These are phyloP conservation scores for Sylvia borin DNA, from an alignment of 2,797 vertebrate species.

Conservation along the genomic window DNA sequence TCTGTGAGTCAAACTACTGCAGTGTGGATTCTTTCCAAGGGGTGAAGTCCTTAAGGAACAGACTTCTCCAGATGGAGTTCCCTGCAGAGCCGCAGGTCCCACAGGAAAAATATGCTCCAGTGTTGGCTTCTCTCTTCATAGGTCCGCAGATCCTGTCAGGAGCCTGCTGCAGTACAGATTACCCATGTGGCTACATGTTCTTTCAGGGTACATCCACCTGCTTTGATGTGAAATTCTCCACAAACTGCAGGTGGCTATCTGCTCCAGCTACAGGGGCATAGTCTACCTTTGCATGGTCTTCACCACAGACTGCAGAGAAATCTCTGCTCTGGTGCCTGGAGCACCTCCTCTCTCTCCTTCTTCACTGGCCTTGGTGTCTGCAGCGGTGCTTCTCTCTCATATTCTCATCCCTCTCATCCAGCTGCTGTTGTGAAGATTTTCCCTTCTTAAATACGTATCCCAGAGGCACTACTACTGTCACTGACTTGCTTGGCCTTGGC, in stretches of 20 bases:
- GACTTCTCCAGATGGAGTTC: no score
- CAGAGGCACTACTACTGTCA: not conserved
- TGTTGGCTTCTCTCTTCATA: not conserved
- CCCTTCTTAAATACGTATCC: not conserved
- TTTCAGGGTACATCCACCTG: not conserved
- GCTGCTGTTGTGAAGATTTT: not conserved
- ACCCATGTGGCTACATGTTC: not conserved
- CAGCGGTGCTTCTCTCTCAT: not conserved
- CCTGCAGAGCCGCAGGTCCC: not conserved
- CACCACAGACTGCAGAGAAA: not conserved
- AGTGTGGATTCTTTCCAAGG: not conserved
- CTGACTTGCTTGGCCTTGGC: not conserved
- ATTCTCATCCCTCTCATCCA: not conserved
- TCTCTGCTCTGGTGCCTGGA: accelerated
- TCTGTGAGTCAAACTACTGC: not conserved
- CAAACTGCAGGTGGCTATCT: not conserved
- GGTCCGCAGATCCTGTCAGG: not conserved
- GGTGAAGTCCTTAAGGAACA: not conserved
- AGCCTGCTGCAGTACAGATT: not conserved
- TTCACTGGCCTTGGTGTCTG: not conserved
- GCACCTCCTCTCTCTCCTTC: not conserved
- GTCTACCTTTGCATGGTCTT: not conserved
- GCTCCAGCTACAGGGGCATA: not conserved
- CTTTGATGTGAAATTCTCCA: not conserved
- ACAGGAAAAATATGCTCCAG: not conserved